A percentile compares a stretch with the other conserved stretches of the same genome.
Evolutionary conservation across 1,140 invertebrate species (phyloP).

Genomic region (Polypedilum vanderplanki): DNA sequence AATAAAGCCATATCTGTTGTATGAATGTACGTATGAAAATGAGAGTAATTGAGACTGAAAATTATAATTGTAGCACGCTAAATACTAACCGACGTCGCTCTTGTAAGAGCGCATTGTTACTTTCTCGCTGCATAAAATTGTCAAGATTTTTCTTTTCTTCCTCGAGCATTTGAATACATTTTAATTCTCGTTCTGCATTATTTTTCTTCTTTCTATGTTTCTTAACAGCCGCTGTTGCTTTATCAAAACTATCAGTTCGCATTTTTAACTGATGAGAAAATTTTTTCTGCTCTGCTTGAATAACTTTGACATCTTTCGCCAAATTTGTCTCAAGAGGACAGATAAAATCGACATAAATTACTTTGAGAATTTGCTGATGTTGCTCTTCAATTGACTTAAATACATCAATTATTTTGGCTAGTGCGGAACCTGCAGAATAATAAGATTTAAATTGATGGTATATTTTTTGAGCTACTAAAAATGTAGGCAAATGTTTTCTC

Average conservation of each 20-base stretch:
- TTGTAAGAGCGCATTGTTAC: slow-evolving; percentile 92
- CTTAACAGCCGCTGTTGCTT: slow-evolving; percentile 75
- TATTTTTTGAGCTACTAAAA: not conserved
- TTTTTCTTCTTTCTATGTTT: slow-evolving; percentile 81
- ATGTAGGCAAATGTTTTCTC: not conserved
- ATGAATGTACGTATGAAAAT: not conserved
- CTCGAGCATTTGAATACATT: slow-evolving; percentile 84
- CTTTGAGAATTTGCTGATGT: slow-evolving; percentile 87
- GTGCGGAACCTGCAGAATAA: slow-evolving; percentile 67
- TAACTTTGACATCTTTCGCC: slow-evolving; percentile 89
- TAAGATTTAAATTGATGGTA: slow-evolving; percentile 34
- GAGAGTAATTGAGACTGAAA: not conserved
- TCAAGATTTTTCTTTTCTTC: slow-evolving; percentile 86
- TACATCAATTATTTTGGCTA: slow-evolving; percentile 86
- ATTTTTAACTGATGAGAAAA: slow-evolving; percentile 85
- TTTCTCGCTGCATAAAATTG: slow-evolving; percentile 80
- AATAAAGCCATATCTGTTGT: slow-evolving; percentile 73
- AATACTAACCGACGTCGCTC: slow-evolving; percentile 61
- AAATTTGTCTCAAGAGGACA: slow-evolving; percentile 86
- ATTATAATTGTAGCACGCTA: not conserved
- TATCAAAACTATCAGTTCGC: slow-evolving; percentile 78
- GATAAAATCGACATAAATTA: slow-evolving; percentile 86
- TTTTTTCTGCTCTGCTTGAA: slow-evolving; percentile 86
- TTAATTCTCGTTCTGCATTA: slow-evolving; percentile 82
- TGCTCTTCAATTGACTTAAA: slow-evolving; percentile 88